Percentiles rank a stretch among this genome's conserved stretches.
These are phyloP conservation scores for Anguilla obscura DNA, from an alignment of 2,797 vertebrate genomes.

Conservation along the genomic window DNA sequence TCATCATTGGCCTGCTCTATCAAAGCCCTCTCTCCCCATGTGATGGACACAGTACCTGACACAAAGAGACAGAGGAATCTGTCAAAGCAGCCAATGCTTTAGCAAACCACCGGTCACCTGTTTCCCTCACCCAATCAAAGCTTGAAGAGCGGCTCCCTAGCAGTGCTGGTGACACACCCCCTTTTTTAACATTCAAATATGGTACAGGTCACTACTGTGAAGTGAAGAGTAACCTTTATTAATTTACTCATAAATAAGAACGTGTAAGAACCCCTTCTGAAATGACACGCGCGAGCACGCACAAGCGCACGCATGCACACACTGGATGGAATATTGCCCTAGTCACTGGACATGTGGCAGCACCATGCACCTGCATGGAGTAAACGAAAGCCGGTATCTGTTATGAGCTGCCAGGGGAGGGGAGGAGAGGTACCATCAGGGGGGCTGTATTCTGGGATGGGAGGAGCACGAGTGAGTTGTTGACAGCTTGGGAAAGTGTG, in stretches of 20 bases:
- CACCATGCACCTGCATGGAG: background rate
- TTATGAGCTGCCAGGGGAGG: background rate
- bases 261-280: background rate
- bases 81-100: background rate
- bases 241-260: background rate
- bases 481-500: too few relatives aligned
- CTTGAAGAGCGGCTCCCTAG: background rate
- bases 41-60: background rate
- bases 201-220: background rate
- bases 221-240: too few relatives aligned
- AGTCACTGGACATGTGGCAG: background rate
- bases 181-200: background rate
- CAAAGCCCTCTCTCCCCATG: too few relatives aligned
- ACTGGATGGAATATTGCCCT: background rate
- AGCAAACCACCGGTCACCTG: background rate
- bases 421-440: too few relatives aligned
- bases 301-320: background rate
- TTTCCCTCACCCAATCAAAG: background rate
- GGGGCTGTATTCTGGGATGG: too few relatives aligned
- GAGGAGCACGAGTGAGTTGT: too few relatives aligned
- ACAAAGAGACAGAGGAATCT: slow-evolving; percentile 9
- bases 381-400: background rate
- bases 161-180: background rate
- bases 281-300: background rate
- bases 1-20: background rate